A percentile compares a stretch with the other conserved stretches of the same genome.
phyloP scores from a whole-genome alignment of 1,140 invertebrate species.

The Bombus consobrinus region DNA sequence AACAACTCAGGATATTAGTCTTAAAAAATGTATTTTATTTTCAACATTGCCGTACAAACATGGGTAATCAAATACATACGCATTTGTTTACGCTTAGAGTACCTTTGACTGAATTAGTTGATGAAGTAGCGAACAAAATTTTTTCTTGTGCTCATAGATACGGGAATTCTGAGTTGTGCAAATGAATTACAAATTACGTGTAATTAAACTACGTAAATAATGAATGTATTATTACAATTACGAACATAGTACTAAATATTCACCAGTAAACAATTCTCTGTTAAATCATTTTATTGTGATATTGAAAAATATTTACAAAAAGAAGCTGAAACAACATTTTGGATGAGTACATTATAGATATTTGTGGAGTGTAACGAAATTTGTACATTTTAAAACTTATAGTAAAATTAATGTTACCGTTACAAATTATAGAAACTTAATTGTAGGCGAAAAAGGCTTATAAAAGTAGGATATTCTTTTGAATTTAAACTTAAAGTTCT shows the following conservation, averaged over 20 bases:
- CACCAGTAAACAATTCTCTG: background rate
- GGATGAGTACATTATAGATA: background rate
- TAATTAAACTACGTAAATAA: background rate
- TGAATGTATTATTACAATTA: slow-evolving; percentile 1
- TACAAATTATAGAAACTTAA: slow-evolving; percentile 10
- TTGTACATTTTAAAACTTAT: slow-evolving; percentile 20
- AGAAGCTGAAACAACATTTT: slow-evolving; percentile 26
- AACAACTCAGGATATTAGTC: slow-evolving; percentile 23
- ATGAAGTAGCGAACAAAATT: slow-evolving; percentile 61
- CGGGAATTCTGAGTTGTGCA: slow-evolving; percentile 5
- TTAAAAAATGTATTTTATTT: slow-evolving; percentile 74
- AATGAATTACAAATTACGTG: background rate
- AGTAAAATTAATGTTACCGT: slow-evolving; percentile 4
- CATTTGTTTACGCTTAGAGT: slow-evolving; percentile 68
- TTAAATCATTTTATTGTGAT: slow-evolving; percentile 18
- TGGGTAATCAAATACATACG: slow-evolving; percentile 73
- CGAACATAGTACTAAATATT: background rate
- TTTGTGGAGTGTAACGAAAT: background rate
- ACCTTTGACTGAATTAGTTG: slow-evolving; percentile 45
- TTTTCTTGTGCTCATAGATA: slow-evolving; percentile 49
- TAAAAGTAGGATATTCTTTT: background rate
- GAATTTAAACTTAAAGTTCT: background rate
- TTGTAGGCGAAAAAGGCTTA: background rate
- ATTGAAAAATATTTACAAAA: slow-evolving; percentile 15
- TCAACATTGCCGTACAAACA: slow-evolving; percentile 75